A percentile compares a stretch with the other conserved stretches of the same genome.
These are phyloP conservation scores for Macrobrachium nipponense DNA, from an alignment of 1,140 invertebrate genomes.

Conservation along the genomic window DNA sequence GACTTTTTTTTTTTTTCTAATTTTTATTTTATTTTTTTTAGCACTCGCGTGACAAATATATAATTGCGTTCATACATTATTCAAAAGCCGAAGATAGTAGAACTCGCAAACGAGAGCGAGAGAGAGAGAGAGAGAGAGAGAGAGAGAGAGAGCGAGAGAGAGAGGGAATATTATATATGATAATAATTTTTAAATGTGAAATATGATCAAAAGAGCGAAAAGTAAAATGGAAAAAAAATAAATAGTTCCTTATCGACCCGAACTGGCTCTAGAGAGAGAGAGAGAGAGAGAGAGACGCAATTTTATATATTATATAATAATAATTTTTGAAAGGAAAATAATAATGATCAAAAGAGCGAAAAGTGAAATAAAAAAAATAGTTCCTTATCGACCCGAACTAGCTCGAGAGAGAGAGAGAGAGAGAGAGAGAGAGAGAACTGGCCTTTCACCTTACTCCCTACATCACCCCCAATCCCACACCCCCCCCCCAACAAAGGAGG, in stretches of 20 bases:
- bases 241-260: background rate
- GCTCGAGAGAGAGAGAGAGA: background rate
- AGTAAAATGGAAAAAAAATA: background rate
- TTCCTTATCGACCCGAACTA: background rate
- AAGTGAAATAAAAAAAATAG: background rate
- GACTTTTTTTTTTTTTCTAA: too few relatives aligned
- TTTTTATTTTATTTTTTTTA: too few relatives aligned
- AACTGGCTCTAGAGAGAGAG: background rate
- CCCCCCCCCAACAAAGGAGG: too few relatives aligned
- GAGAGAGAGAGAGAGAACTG: conserved; percentile 12
- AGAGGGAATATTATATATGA: too few relatives aligned
- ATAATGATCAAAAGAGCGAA: conserved; percentile 18
- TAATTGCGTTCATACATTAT: too few relatives aligned
- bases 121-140: background rate
- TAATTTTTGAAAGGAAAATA: background rate
- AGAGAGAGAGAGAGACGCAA: background rate
- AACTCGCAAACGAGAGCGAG: background rate
- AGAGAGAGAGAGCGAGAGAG: background rate
- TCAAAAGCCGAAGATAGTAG: background rate
- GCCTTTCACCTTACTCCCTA: too few relatives aligned
- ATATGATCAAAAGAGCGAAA: background rate
- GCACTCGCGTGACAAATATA: too few relatives aligned
- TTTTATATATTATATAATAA: too few relatives aligned
- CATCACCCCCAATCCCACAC: too few relatives aligned
- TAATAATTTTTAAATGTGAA: background rate